Percentiles rank a stretch among this genome's conserved stretches.
phyloP scores from a whole-genome alignment of 2,888 invertebrate species.

The Alcis repandata region DNA sequence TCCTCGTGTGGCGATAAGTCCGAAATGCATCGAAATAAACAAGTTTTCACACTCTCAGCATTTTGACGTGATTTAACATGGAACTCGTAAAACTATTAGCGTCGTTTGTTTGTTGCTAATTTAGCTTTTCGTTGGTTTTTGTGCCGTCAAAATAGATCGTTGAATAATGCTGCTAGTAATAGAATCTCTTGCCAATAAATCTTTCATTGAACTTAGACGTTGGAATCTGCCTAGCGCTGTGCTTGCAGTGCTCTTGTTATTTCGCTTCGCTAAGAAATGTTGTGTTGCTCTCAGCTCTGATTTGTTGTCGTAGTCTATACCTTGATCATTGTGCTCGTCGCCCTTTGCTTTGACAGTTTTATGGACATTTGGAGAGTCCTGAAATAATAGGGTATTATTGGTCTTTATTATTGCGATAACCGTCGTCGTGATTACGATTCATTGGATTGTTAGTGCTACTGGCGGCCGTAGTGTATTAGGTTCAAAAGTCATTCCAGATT shows the following conservation, averaged over 20 bases:
- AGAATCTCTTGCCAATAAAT: conserved; percentile 46
- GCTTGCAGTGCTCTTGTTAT: conserved; percentile 40
- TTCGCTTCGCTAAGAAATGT: conserved; percentile 29
- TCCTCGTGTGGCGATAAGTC: conserved; percentile 43
- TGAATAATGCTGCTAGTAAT: conserved; percentile 36
- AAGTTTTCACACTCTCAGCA: conserved; percentile 59
- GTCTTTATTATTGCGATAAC: conserved; percentile 26
- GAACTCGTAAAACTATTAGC: conserved; percentile 66
- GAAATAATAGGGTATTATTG: conserved; percentile 34
- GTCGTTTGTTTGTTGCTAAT: conserved; percentile 53
- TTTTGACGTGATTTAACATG: conserved; percentile 65
- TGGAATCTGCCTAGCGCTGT: conserved; percentile 40
- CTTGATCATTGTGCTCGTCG: conserved; percentile 30
- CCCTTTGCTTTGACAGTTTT: conserved; percentile 38
- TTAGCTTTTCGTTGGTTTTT: conserved; percentile 47
- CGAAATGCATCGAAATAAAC: conserved; percentile 69
- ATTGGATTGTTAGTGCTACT: conserved; percentile 25
- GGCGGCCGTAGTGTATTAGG: background rate
- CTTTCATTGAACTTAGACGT: conserved; percentile 47
- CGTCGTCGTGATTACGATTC: conserved; percentile 25
- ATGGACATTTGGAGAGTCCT: conserved; percentile 30
- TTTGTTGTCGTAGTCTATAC: conserved; percentile 37
- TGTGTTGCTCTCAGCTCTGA: conserved; percentile 32
- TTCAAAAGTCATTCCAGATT: conserved; percentile 4
- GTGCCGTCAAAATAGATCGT: conserved; percentile 42